Base-by-base conservation (phyloP, 2,113 vertebrate species). In the Neopipo cinnamomea region DNA sequence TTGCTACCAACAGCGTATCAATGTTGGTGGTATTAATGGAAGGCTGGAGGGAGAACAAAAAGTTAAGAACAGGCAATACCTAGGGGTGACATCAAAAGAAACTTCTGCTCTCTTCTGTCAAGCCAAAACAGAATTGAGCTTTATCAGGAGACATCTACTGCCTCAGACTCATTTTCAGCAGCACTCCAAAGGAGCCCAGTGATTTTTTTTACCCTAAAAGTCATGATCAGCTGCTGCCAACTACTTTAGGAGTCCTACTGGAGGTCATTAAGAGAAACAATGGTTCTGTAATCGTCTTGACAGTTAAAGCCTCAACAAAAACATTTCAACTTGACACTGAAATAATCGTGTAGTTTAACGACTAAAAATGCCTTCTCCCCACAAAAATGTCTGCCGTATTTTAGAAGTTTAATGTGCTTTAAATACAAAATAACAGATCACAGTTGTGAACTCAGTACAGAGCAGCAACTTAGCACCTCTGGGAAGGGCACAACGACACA, bases 11-110 rank as follows among this genome's bases (percentile, higher is more conserved):
- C 96, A 99, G 96, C 0, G 99, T 99, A 97, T 99, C 99, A 47
- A 99, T 99, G 97, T 99, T 99, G 94, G 99, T 99, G 72, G 99
- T 99, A 98, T 99, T 99, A 97, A 99, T 99, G 76, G 99, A 99
- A 83, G 99, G 99, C 99, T 99, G 97, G 30, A 96, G 50, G 78
- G 44, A 92, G 53, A 73, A 91, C 61, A 92, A 76, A 8, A 91
- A 53, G 66, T 79, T 86, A 96, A 58, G 19, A 87, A 56, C 2
- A 84, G 93, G 72, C 83, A 88, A 71, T 18, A 72, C 22, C 35
- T 33, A 68, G 14, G 75, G 27, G 62, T 7, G 4, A 75, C 41
- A 88, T 19, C 7, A 68, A 71, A 77, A 76, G 12, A 41, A 85
- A 94, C 31, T 73, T 91, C 11, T 44, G 27, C 46, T 82, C 44